Conservation (phyloP, 2,113 vertebrate species). For the Rhizomys pruinosus region DNA sequence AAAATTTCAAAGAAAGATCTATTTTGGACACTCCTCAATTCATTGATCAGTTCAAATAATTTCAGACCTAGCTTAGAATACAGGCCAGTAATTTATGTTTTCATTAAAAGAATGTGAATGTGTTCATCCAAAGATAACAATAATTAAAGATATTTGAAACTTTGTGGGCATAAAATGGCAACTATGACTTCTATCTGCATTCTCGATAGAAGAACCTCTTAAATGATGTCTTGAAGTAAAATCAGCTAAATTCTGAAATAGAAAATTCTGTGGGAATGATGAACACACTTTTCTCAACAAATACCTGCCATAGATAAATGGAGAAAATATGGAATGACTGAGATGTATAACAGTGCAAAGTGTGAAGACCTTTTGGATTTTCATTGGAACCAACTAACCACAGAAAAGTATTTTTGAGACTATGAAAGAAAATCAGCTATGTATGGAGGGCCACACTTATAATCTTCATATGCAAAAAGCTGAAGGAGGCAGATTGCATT, state of each 20-base stretch:
- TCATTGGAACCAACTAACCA: not conserved
- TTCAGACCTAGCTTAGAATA: slow-evolving; percentile 41
- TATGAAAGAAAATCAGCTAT: slow-evolving; percentile 12
- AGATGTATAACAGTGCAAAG: not conserved
- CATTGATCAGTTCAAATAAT: slow-evolving; percentile 36
- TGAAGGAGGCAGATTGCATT: too few relatives aligned
- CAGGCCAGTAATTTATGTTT: not conserved
- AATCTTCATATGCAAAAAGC: too few relatives aligned
- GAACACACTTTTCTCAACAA: not conserved
- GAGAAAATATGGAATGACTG: not conserved
- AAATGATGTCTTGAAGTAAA: too few relatives aligned
- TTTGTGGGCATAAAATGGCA: slow-evolving; percentile 11
- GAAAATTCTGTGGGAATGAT: too few relatives aligned
- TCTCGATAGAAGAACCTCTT: too few relatives aligned
- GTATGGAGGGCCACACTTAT: not conserved
- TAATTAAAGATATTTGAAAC: not conserved
- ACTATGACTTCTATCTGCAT: slow-evolving; percentile 22
- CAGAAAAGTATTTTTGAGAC: slow-evolving; percentile 40
- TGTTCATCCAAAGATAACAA: not conserved
- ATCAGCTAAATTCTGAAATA: too few relatives aligned
- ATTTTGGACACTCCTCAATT: slow-evolving; percentile 5
- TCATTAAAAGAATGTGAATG: slow-evolving; percentile 9
- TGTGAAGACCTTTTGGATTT: slow-evolving; percentile 15
- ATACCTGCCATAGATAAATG: slow-evolving; percentile 3
- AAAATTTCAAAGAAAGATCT: not conserved